Base-by-base conservation (phyloP, 2,888 invertebrate species). In the Tuta absoluta region DNA sequence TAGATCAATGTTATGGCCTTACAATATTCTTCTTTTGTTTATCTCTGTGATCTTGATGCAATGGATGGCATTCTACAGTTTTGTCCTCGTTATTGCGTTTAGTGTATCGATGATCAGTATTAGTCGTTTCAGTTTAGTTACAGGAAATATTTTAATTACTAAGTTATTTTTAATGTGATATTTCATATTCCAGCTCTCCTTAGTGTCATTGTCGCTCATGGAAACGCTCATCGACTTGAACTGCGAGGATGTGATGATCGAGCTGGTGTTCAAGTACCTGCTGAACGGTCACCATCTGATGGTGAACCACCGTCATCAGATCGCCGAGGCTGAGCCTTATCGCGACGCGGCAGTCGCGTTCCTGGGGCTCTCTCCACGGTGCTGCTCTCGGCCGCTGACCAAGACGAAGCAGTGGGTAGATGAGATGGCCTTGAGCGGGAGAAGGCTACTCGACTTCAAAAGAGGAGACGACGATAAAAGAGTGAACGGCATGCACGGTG, bases 221-320 rank as follows among this genome's bases (percentile, higher is more conserved):
- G 96, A 98, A 82, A 98, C 98, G 0, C 91, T 99, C 67, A 93
- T 99, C 62, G 96, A 97, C 75, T 91, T 99, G 67, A 97, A 98
- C 86, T 98, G 98, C 87, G 99, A 99, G 86, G 99, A 99, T 84
- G 94, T 99, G 57, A 97, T 99, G 96, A 91, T 98, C 74, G 98
- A 98, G 79, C 91, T 99, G 60, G 94, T 98, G 58, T 95, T 97
- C 79, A 97, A 96, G 79, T 95, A 98, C 81, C 92, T 99, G 0
- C 71, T 90, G 1, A 83, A 79, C 65, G 92, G 92, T 0, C 84
- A 86, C 60, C 88, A 91, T 61, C 70, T 91, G 5, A 80, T 81
- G 75, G 75, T 81, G 0, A 70, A 82, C 11, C 82, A 85, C 49
- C 78, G 85, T 11, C 80, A 86, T 65, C 80, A 75, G 57, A 79